phyloP scores from a whole-genome alignment of 2,797 vertebrate genomes.

The Enteromius anoplus region DNA sequence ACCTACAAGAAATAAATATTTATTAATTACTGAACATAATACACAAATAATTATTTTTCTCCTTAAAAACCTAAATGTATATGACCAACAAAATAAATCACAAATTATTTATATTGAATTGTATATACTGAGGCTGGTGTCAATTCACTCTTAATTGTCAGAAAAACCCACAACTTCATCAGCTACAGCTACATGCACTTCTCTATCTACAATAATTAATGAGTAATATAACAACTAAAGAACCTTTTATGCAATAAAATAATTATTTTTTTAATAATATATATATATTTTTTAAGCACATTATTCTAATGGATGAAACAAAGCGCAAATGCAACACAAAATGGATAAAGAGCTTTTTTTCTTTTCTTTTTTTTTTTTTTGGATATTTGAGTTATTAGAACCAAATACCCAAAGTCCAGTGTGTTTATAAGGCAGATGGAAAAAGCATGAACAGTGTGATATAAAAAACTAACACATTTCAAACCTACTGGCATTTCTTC shows the following conservation, averaged over 20 bases:
- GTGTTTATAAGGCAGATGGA: constrained; percentile 1
- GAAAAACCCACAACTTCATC: not conserved
- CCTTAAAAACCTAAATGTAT: not conserved
- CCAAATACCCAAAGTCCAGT: constrained; percentile 28
- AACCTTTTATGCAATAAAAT: not conserved
- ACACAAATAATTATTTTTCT: not conserved
- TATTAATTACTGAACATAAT: not conserved
- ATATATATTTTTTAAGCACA: not conserved
- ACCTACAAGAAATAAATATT: not conserved
- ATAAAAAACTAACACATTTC: not conserved
- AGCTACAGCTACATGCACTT: not conserved
- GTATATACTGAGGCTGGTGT: not conserved
- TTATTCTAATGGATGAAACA: not conserved
- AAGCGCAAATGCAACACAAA: not conserved
- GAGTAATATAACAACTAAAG: not conserved
- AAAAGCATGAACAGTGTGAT: constrained; percentile 1
- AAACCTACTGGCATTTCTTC: not conserved
- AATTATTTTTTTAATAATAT: not conserved
- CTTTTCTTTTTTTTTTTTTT: not conserved
- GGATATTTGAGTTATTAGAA: constrained; percentile 1
- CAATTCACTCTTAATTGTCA: not conserved
- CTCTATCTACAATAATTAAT: not conserved
- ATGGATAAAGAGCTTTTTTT: not conserved
- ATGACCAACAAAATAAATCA: not conserved
- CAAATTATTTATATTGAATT: not conserved